phyloP scores from a whole-genome alignment of 2,888 invertebrate genomes.

The Agapetus fuscipes region DNA sequence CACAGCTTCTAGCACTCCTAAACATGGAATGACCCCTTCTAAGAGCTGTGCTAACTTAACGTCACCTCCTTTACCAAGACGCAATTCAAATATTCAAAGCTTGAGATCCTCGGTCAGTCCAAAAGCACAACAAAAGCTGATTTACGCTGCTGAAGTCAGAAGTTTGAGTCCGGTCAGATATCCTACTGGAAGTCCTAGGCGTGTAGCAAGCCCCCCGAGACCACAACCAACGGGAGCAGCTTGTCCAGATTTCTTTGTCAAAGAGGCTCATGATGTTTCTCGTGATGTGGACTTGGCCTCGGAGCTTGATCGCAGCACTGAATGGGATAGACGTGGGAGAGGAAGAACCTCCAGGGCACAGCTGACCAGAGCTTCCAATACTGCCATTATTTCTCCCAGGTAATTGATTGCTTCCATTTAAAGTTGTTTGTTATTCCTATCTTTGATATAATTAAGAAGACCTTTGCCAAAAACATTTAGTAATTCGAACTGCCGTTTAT shows the following conservation, averaged over 20 bases:
- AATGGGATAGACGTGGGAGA: slow-evolving; percentile 20
- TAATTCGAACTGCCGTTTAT: too few relatives aligned
- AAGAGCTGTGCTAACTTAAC: slow-evolving; percentile 42
- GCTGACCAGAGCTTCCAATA: slow-evolving; percentile 33
- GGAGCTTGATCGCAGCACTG: slow-evolving; percentile 13
- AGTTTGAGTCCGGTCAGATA: slow-evolving; percentile 16
- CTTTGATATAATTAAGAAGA: too few relatives aligned
- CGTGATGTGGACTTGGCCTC: too few relatives aligned
- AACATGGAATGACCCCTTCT: slow-evolving; percentile 36
- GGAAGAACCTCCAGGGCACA: slow-evolving; percentile 19
- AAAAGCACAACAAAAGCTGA: slow-evolving; percentile 49
- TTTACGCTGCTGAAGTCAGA: slow-evolving; percentile 31
- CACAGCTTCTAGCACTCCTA: slow-evolving; percentile 38
- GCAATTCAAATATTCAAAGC: slow-evolving; percentile 19
- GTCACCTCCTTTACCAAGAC: slow-evolving; percentile 21
- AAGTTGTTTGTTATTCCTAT: too few relatives aligned
- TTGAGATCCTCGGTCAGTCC: slow-evolving; percentile 34
- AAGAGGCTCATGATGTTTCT: slow-evolving; percentile 30
- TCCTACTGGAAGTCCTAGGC: slow-evolving; percentile 23
- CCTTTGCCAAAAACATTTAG: too few relatives aligned
- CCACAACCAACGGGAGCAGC: slow-evolving; percentile 26
- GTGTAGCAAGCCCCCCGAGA: too few relatives aligned
- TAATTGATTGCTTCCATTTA: too few relatives aligned
- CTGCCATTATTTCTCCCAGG: slow-evolving; percentile 44
- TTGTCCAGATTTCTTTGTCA: slow-evolving; percentile 37